Evolutionary conservation across 2,888 invertebrate genomes (phyloP).

Genomic region (Pyrrhosoma nymphula): DNA sequence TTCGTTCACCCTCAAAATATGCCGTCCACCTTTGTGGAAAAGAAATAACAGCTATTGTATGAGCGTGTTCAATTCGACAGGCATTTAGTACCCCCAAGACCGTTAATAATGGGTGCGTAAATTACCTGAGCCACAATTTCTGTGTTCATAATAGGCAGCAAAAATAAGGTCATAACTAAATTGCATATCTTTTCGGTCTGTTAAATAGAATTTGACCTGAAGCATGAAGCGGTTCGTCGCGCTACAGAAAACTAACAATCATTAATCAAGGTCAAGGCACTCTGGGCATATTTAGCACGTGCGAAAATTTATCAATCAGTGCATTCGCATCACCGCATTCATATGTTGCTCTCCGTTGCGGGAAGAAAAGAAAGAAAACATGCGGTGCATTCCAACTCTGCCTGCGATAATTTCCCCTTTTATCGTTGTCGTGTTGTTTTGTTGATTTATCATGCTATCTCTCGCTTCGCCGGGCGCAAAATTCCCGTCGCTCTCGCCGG

Average conservation of each 20-base stretch:
- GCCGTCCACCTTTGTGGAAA: not conserved
- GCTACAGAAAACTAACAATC: not conserved
- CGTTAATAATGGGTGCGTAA: not conserved
- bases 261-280: not conserved
- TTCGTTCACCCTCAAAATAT: not conserved
- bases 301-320: conserved; percentile 42
- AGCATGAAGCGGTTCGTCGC: not conserved
- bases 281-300: not conserved
- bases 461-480: conserved; percentile 41
- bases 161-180: not conserved
- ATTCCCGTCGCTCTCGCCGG: not conserved
- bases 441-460: conserved; percentile 47
- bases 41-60: not conserved
- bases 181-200: not conserved
- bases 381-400: not conserved
- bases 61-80: not conserved
- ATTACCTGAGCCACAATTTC: not conserved
- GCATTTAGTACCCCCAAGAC: not conserved
- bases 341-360: not conserved
- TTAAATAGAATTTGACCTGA: not conserved
- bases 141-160: not conserved
- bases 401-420: conserved; percentile 54
- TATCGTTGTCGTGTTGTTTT: not conserved
- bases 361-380: too few relatives aligned
- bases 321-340: not conserved